Evolutionary conservation across 2,888 invertebrate species (phyloP).

Genomic region (Brachyopa scutellaris): DNA sequence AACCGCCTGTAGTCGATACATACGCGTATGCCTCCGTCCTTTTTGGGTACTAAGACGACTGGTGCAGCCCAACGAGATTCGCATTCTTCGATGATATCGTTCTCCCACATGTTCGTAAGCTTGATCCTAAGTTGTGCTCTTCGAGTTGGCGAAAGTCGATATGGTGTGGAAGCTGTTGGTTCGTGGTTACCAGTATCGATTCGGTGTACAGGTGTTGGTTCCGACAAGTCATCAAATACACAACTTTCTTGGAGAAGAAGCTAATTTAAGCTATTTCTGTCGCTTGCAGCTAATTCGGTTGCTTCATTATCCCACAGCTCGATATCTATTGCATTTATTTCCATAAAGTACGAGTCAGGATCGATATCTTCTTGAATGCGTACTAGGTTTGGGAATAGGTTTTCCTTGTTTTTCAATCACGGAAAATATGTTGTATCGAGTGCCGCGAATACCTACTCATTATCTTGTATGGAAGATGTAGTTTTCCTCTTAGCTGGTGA

Average conservation of each 20-base stretch:
- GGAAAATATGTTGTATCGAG: neutral
- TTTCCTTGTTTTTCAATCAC: no score
- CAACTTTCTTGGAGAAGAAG: neutral
- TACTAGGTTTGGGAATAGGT: no score
- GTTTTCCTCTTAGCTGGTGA: no score
- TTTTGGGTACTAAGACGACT: no score
- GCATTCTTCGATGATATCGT: conserved; percentile 78
- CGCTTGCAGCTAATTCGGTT: no score
- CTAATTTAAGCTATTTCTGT: neutral
- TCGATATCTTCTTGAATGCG: no score
- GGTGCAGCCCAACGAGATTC: conserved; percentile 79
- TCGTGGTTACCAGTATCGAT: conserved; percentile 75
- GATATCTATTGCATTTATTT: no score
- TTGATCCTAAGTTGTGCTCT: conserved; percentile 62
- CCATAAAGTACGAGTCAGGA: no score
- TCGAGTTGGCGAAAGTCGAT: conserved; percentile 75
- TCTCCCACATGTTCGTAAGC: conserved; percentile 74
- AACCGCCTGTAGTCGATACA: conserved; percentile 78
- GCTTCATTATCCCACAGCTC: no score
- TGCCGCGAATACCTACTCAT: neutral
- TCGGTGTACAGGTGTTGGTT: conserved; percentile 57
- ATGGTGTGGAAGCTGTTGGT: conserved; percentile 77
- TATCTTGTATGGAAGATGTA: no score
- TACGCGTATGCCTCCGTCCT: conserved; percentile 75
- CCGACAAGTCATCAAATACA: neutral